Evolutionary conservation across 2,797 vertebrate species (phyloP).

Genomic region (Arrhamphus sclerolepis): DNA sequence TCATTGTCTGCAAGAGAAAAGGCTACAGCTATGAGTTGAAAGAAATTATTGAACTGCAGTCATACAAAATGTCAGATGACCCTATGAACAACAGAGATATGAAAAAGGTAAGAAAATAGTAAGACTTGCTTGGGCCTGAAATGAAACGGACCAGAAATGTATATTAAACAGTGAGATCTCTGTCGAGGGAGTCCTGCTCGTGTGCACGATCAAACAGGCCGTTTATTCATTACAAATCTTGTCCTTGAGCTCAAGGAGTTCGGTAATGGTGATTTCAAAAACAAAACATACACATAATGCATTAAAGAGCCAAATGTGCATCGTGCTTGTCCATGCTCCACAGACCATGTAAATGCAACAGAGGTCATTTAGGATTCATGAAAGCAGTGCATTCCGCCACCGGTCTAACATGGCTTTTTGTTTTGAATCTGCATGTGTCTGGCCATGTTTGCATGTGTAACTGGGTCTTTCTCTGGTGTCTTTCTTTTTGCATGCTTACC

Average conservation of each 20-base stretch:
- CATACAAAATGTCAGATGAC: constrained; percentile 96
- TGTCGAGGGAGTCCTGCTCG: constrained; percentile 1
- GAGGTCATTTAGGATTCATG: constrained; percentile 64
- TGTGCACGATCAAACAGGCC: constrained; percentile 23
- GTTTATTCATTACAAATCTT: constrained; percentile 51
- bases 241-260: constrained; percentile 60
- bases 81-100: constrained; percentile 98
- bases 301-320: constrained; percentile 48
- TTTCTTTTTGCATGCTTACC: constrained; percentile 87
- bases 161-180: constrained; percentile 1
- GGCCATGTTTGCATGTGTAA: constrained; percentile 82
- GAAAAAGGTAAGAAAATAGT: constrained; percentile 87
- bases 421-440: constrained; percentile 75
- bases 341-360: constrained; percentile 58
- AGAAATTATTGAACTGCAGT: constrained; percentile 94
- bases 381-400: constrained; percentile 45
- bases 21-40: constrained; percentile 97
- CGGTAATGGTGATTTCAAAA: constrained; percentile 65
- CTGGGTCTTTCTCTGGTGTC: constrained; percentile 81
- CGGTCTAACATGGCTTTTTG: constrained; percentile 66
- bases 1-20: constrained; percentile 96
- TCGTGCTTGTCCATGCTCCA: constrained; percentile 58
- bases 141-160: background rate
- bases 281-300: constrained; percentile 53
- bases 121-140: background rate